A percentile compares a stretch with the other conserved stretches of the same genome.
These are phyloP conservation scores for Callopanchax toddi DNA, from an alignment of 2,113 vertebrate species.

Conservation along the genomic window DNA sequence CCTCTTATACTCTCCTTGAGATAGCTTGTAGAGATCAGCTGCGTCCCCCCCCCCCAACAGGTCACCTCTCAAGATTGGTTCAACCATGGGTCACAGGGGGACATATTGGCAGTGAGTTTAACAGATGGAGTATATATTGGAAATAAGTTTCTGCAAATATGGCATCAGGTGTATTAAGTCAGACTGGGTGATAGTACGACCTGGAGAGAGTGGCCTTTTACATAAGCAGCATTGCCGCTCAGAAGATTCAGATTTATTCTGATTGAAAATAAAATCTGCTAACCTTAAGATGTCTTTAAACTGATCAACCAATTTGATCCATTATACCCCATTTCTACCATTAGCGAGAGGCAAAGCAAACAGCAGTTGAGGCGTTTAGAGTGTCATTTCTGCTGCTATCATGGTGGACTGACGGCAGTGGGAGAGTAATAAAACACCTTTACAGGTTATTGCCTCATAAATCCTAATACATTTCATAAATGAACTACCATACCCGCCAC, in stretches of 20 bases:
- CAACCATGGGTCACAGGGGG: constrained; percentile 35
- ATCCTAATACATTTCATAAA: constrained; percentile 78
- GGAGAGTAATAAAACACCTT: constrained; percentile 70
- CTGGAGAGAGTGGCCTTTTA: background rate
- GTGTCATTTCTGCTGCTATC: constrained; percentile 55
- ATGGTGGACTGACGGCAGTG: constrained; percentile 55
- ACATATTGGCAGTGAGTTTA: constrained; percentile 23
- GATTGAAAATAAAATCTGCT: background rate
- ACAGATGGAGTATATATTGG: background rate
- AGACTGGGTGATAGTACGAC: constrained; percentile 1
- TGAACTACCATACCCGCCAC: constrained; percentile 50
- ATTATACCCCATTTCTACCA: constrained; percentile 39
- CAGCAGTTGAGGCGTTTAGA: constrained; percentile 52
- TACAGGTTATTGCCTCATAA: constrained; percentile 75
- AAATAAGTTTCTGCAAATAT: constrained; percentile 3
- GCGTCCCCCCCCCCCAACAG: constrained; percentile 47
- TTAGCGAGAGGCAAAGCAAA: constrained; percentile 46
- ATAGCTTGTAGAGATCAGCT: constrained; percentile 39
- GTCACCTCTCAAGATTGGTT: constrained; percentile 49
- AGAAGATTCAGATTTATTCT: background rate
- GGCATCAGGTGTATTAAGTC: constrained; percentile 11
- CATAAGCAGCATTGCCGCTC: background rate
- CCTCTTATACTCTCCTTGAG: constrained; percentile 39
- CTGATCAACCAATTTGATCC: constrained; percentile 23
- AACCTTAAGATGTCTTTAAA: constrained; percentile 27